Conservation (phyloP, 2,888 invertebrate species). For the Cartodere bifasciata region DNA sequence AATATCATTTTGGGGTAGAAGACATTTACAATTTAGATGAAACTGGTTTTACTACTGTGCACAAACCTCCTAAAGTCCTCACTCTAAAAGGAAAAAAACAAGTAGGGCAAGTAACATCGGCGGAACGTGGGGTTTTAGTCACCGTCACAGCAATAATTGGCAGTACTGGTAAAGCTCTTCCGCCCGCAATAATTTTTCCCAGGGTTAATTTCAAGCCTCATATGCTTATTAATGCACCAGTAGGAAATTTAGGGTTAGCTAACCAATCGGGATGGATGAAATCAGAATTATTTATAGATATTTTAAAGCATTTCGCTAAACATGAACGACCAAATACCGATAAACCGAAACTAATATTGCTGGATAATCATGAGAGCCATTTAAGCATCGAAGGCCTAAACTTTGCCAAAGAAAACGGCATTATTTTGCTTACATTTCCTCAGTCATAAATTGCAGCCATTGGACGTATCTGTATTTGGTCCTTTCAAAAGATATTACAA, state of each 20-base stretch:
- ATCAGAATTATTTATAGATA: slow-evolving; percentile 19
- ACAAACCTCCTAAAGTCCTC: slow-evolving; percentile 25
- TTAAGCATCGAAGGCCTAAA: slow-evolving; percentile 15
- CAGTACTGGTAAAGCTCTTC: slow-evolving; percentile 26
- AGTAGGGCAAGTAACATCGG: slow-evolving; percentile 27
- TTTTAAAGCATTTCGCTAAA: slow-evolving; percentile 23
- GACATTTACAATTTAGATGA: slow-evolving; percentile 30
- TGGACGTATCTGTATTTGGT: slow-evolving; percentile 17
- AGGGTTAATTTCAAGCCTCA: slow-evolving; percentile 22
- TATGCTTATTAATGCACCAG: slow-evolving; percentile 26
- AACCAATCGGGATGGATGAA: slow-evolving; percentile 27
- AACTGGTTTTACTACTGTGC: slow-evolving; percentile 28
- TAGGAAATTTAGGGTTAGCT: slow-evolving; percentile 24
- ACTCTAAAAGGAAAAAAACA: slow-evolving; percentile 27
- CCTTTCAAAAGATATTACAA: slow-evolving; percentile 18
- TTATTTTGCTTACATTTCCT: slow-evolving; percentile 12
- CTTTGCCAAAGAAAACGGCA: slow-evolving; percentile 21
- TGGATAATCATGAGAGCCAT: slow-evolving; percentile 17
- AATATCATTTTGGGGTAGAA: too few species aligned
- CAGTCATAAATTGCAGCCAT: slow-evolving; percentile 19
- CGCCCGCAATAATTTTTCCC: slow-evolving; percentile 31
- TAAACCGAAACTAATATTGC: slow-evolving; percentile 15
- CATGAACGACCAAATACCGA: too few species aligned
- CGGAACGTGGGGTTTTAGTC: slow-evolving; percentile 28
- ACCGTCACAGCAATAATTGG: slow-evolving; percentile 25